Evolutionary conservation across 2,113 vertebrate genomes (phyloP).

Genomic region (Mastomys natalensis): DNA sequence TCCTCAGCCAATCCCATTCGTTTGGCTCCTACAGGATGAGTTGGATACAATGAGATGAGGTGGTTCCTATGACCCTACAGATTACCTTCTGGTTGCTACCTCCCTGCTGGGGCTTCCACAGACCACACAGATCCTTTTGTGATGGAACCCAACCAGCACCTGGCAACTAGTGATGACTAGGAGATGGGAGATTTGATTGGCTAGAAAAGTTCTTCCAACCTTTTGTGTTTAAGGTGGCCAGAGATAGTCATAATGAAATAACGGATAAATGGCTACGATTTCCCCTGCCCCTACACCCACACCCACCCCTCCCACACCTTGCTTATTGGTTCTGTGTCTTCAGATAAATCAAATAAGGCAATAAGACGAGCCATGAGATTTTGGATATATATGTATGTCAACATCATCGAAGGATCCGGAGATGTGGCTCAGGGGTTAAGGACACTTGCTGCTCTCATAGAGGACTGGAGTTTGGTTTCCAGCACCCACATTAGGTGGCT

Average conservation of each 20-base stretch:
- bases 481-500: not conserved
- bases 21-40: not conserved
- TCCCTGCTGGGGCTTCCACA: not conserved
- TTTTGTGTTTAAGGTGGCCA: no score
- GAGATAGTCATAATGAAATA: not conserved
- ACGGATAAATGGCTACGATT: not conserved
- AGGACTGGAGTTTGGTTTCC: not conserved
- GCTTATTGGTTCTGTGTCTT: not conserved
- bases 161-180: not conserved
- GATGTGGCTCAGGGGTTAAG: not conserved
- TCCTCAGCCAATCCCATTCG: no score
- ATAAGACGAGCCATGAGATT: not conserved
- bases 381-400: not conserved
- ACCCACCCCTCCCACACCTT: not conserved
- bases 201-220: not conserved
- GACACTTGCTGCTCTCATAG: not conserved
- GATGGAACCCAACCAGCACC: not conserved
- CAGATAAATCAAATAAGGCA: not conserved
- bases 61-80: not conserved
- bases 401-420: not conserved
- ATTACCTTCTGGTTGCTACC: not conserved
- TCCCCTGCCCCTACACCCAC: not conserved
- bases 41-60: no score
- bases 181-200: not conserved
- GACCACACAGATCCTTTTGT: accelerated